phyloP scores from a whole-genome alignment of 2,113 vertebrate genomes.

The Calyptommatus sinebrachiatus region DNA sequence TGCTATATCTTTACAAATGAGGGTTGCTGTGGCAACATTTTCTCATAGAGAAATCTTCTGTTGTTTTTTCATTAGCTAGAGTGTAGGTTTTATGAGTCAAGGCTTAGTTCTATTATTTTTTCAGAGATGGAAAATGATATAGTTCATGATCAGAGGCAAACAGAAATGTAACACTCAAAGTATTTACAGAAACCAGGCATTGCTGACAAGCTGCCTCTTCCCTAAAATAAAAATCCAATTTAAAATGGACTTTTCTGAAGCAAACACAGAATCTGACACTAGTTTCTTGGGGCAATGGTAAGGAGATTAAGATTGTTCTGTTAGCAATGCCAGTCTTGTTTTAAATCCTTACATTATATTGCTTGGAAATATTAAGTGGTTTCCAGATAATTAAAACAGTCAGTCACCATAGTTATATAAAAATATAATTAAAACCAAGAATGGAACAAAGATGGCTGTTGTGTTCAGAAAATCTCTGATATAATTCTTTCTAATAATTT shows the following conservation, averaged over 20 bases:
- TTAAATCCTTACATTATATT: constrained; percentile 31
- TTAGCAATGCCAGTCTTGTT: constrained; percentile 27
- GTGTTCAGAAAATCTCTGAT: too few species aligned
- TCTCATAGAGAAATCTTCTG: neutral
- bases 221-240: too few species aligned
- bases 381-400: too few species aligned
- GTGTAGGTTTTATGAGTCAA: neutral
- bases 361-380: constrained; percentile 17
- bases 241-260: neutral
- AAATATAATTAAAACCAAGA: too few species aligned
- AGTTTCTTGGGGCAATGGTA: constrained; percentile 23
- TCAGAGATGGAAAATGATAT: neutral
- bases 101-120: neutral
- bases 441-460: too few species aligned
- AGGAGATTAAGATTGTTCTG: constrained; percentile 21
- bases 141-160: neutral
- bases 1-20: neutral
- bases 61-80: neutral
- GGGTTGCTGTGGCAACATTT: constrained; percentile 6
- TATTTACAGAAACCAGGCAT: neutral
- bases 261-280: constrained; percentile 30
- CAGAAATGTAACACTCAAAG: neutral
- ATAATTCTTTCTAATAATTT: too few species aligned
- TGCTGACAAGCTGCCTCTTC: neutral
- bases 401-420: too few species aligned